Evolutionary conservation across 2,888 invertebrate species (phyloP).

Genomic region (Aquatica leii): DNA sequence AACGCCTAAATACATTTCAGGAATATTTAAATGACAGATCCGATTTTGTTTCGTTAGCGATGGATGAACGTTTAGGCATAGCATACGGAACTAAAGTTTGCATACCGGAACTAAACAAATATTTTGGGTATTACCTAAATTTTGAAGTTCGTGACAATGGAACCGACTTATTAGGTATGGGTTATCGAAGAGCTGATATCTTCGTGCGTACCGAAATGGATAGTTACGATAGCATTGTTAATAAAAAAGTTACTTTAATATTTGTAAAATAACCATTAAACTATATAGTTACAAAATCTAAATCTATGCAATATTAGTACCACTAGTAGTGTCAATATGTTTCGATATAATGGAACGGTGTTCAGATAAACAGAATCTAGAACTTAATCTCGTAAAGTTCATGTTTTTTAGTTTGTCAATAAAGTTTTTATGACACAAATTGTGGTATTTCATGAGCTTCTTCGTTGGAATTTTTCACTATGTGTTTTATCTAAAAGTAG

Average conservation of each 20-base stretch:
- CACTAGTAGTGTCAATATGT: too few relatives aligned
- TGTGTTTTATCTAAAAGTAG: too few relatives aligned
- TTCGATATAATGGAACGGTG: too few relatives aligned
- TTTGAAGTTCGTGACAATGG: conserved; percentile 62
- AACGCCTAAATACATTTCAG: too few relatives aligned
- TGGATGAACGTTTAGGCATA: conserved; percentile 60
- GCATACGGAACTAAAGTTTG: conserved; percentile 62
- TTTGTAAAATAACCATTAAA: conserved; percentile 49
- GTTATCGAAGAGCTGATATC: conserved; percentile 61
- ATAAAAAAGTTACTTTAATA: conserved; percentile 59
- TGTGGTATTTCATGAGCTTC: too few relatives aligned
- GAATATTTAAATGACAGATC: conserved; percentile 63
- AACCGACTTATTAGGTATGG: conserved; percentile 55
- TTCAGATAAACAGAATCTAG: too few relatives aligned
- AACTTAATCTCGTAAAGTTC: too few relatives aligned
- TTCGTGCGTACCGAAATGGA: conserved; percentile 64
- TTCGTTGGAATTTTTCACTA: too few relatives aligned
- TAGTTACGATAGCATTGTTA: conserved; percentile 63
- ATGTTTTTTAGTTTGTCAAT: too few relatives aligned
- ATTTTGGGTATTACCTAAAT: conserved; percentile 60
- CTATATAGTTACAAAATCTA: too few relatives aligned
- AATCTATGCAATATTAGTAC: too few relatives aligned
- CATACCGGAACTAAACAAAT: conserved; percentile 63
- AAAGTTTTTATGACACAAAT: too few relatives aligned
- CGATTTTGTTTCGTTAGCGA: conserved; percentile 62